phyloP scores from a whole-genome alignment of 2,113 vertebrate genomes.

The Heterotis niloticus region DNA sequence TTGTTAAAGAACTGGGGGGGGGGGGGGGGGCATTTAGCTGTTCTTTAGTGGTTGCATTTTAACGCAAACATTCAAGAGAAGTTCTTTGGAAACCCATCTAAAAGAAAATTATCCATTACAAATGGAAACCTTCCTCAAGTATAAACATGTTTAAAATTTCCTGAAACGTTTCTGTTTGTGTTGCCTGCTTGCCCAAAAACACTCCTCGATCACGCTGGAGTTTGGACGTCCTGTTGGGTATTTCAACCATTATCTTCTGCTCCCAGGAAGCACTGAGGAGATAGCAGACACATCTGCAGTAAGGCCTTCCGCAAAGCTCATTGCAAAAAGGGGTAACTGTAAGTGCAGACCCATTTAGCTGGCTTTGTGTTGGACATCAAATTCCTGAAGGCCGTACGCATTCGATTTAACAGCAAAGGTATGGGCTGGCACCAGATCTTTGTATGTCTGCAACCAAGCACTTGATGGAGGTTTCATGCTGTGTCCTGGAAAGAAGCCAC shows the following conservation, averaged over 20 bases:
- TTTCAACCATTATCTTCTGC: neutral
- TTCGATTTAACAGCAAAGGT: conserved; percentile 29
- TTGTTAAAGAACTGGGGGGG: no score
- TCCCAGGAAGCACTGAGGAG: conserved; percentile 6
- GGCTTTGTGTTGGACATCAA: conserved; percentile 45
- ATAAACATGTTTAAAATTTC: neutral
- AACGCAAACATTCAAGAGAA: no score
- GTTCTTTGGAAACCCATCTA: no score
- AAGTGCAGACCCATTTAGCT: conserved; percentile 37
- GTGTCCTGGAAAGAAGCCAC: conserved; percentile 45
- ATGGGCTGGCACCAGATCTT: conserved; percentile 15
- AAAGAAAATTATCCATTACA: neutral
- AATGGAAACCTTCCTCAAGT: neutral
- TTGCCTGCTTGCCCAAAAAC: neutral
- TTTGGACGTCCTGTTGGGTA: neutral
- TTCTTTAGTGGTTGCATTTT: no score
- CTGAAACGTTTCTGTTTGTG: neutral
- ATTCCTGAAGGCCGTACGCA: conserved; percentile 27
- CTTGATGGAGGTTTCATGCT: conserved; percentile 38
- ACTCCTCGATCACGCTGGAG: neutral
- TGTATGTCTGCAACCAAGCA: neutral
- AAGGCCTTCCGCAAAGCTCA: conserved; percentile 3
- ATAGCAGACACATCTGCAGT: neutral
- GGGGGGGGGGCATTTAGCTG: no score
- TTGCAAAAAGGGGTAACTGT: conserved; percentile 18